Evolutionary conservation across 1,140 invertebrate species (phyloP), one percentile per base, ranked within the genome.

Genomic region (Solenopsis fugax): DNA sequence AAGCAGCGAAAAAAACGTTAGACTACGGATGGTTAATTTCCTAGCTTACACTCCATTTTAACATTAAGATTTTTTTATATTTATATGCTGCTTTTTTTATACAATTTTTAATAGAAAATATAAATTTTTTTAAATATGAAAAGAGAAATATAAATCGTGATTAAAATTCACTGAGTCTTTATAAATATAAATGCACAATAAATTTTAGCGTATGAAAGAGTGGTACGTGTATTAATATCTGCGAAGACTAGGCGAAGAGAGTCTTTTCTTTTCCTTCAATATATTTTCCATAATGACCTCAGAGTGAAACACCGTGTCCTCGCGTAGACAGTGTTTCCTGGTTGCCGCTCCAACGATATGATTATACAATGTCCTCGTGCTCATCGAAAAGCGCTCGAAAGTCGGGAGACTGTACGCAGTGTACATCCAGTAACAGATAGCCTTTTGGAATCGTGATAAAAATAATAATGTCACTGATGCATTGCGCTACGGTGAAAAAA

Each of bases 271-370:
- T 67, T 48, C 34, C 50, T 56, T n/a, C 16, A 56, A 37, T 56
- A 24, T 29, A 81, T 71, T 81, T n/a, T 45, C 13, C 37, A 29
- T 21, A 71, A 81, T 81, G 65, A 71, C 52, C 52, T 81, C 65
- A 56, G 41, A 48, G 37, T 81, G 90, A 90, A 88, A 90, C 72
- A 12, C 13, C 34, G 64, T 45, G 92, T 92, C 91, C 92, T 93
- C 90, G 91, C 87, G 91, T 73, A 60, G 58, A 37, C 86, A 77
- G 82, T 88, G 82, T 88, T 93, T 93, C 92, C 92, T 93, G 94
- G 89, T 96, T 95, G 87, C 94, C 95, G 84, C 94, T 96, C 76
- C 94, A 95, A 87, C 88, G 85, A 67, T 52, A 85, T 62, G 77
- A 71, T 65, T 78, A 82, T 82, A 58, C 87, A 58, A 54, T 81